Conservation (phyloP, 1,140 invertebrate species). For the Oedothorax gibbosus region DNA sequence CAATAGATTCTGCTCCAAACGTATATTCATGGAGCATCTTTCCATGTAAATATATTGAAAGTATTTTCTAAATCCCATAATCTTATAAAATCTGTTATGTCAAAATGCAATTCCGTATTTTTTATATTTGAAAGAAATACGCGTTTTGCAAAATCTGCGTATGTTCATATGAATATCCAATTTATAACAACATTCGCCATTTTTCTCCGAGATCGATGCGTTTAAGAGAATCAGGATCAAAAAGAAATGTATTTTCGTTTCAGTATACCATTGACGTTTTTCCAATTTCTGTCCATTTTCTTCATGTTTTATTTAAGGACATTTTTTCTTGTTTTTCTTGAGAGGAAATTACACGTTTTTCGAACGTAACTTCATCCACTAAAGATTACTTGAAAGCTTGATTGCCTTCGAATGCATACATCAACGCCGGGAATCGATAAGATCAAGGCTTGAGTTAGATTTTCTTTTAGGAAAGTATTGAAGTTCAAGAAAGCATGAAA, state of each 20-base stretch:
- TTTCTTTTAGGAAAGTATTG: slow-evolving; percentile 15
- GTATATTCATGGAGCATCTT: no score
- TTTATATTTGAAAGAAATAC: no score
- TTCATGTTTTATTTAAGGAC: background rate
- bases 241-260: slow-evolving; percentile 42
- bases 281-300: slow-evolving; percentile 37
- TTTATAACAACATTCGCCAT: background rate
- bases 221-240: slow-evolving; percentile 11
- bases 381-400: slow-evolving; percentile 58
- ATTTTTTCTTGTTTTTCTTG: slow-evolving; percentile 15
- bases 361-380: slow-evolving; percentile 47
- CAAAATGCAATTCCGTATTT: no score
- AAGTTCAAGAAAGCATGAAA: slow-evolving; percentile 41
- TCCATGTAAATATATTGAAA: no score
- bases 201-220: slow-evolving; percentile 27
- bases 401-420: slow-evolving; percentile 52
- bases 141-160: background rate
- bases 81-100: no score
- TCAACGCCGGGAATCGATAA: slow-evolving; percentile 50
- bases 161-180: slow-evolving; percentile 23
- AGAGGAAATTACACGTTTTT: slow-evolving; percentile 55
- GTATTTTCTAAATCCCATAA: no score
- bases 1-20: no score
- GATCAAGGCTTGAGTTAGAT: slow-evolving; percentile 1
- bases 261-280: slow-evolving; percentile 47